Percentiles rank a stretch among this genome's conserved stretches.
phyloP scores from a whole-genome alignment of 2,113 vertebrate genomes.

The Hippotragus niger region DNA sequence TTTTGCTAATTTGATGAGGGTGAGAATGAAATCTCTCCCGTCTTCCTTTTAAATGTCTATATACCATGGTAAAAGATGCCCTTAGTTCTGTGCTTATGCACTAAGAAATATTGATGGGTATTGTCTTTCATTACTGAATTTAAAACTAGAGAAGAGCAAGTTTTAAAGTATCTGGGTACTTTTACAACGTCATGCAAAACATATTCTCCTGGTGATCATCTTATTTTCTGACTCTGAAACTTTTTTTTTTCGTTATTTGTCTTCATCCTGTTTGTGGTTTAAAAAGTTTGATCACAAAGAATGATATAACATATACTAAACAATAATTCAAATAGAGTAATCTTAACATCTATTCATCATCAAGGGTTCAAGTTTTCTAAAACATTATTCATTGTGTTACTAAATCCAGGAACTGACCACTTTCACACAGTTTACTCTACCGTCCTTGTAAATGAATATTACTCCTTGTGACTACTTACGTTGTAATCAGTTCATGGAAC shows the following conservation, averaged over 20 bases:
- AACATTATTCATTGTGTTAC: slow-evolving; percentile 7
- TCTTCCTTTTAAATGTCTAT: background rate
- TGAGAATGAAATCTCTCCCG: background rate
- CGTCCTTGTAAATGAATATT: background rate
- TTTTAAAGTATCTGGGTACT: background rate
- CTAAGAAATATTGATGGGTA: background rate
- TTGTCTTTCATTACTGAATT: background rate
- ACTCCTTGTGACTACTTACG: background rate
- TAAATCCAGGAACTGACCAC: slow-evolving; percentile 10
- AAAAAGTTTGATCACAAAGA: slow-evolving; percentile 55
- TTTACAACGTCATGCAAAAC: background rate
- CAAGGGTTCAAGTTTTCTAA: slow-evolving; percentile 24
- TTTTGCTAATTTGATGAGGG: background rate
- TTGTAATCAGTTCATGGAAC: slow-evolving; percentile 46
- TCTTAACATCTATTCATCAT: slow-evolving; percentile 12
- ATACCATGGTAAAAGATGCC: background rate
- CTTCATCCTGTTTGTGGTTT: slow-evolving; percentile 58
- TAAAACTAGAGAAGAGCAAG: slow-evolving; percentile 19
- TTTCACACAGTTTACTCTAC: slow-evolving; percentile 19
- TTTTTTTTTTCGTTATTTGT: background rate
- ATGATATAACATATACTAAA: slow-evolving; percentile 28
- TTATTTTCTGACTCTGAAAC: slow-evolving; percentile 32
- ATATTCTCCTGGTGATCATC: background rate
- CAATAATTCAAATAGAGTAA: slow-evolving; percentile 16
- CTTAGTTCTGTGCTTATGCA: background rate